Evolutionary conservation across 2,797 vertebrate species (phyloP).

Genomic region (Buceros bicornis): DNA sequence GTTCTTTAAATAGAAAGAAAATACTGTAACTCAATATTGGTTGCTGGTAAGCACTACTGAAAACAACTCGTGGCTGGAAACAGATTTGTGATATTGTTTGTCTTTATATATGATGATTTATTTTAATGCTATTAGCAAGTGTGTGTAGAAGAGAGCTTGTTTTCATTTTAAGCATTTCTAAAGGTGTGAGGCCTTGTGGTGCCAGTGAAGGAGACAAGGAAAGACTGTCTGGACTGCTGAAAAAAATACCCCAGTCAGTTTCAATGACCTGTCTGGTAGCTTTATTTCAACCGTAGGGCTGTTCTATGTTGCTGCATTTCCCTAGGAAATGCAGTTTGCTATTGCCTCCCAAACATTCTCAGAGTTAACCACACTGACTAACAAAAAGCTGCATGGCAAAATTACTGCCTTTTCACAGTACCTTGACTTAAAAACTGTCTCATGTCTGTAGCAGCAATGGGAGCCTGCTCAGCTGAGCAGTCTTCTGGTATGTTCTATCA

Average conservation of each 20-base stretch:
- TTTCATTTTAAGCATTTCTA: slow-evolving; percentile 26
- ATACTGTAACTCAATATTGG: background rate
- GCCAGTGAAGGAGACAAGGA: background rate
- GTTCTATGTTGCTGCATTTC: background rate
- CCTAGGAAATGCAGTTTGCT: background rate
- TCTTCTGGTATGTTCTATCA: background rate
- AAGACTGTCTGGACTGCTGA: background rate
- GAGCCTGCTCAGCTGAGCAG: background rate
- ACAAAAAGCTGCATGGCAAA: background rate
- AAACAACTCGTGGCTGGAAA: background rate
- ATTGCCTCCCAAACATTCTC: background rate
- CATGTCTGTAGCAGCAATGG: background rate
- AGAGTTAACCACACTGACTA: background rate
- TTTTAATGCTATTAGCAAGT: slow-evolving; percentile 27
- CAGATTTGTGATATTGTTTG: background rate
- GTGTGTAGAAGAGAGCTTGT: background rate
- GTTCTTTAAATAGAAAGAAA: slow-evolving; percentile 39
- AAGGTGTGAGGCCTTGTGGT: background rate
- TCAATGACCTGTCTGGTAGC: background rate
- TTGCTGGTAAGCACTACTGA: slow-evolving; percentile 47
- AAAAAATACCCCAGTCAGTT: background rate
- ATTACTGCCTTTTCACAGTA: background rate
- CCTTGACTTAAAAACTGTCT: background rate
- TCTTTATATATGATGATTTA: slow-evolving; percentile 11
- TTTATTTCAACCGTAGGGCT: background rate